Base-by-base conservation (phyloP, 2,797 vertebrate genomes). In the Paguma larvata region DNA sequence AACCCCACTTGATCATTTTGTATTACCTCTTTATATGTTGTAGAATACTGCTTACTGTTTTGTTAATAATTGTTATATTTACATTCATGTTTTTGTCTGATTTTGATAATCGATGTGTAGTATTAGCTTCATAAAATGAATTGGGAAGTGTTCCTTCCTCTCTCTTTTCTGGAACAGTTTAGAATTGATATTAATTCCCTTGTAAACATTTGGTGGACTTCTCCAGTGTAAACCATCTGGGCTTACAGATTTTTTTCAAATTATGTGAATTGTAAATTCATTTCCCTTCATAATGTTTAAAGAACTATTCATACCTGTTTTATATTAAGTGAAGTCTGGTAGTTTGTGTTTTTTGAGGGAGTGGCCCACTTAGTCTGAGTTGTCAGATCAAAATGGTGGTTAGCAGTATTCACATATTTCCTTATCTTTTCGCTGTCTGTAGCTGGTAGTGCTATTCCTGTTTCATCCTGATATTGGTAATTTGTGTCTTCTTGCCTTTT, bases 281-380 rank as follows among this genome's bases (percentile, higher is more conserved):
- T n/a, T 93, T 86, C 14, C 12, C 38, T 93, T 93, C 62, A 21
- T 67, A 59, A 79, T 30, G 30, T 85, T 85, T 79, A 67, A 86
- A 59, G 30, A 65, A 23, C 34, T 67, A 56, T 92, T 93, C 80
- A 41, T n/a, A 41, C 53, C 46, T 83, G 16, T 75, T 73, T 63
- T 38, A 75, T 63, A 12, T 38, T 51, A 51, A 4, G 34, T 77
- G 44, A 63, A 7, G 85, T 92, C 32, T 75, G 23, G 44, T 32
- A 65, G 25, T 92, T 23, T 90, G 32, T 77, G 41, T 53, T 41
- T 86, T 59, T 68, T 77, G 27, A 68, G 30, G 3, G 75, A 56
- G 21, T 85, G 62, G 12, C 10, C 34, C 46, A 85, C 34, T 78
- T 77, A 38, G 19, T 77, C 56, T 92, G 44, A 53, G 34, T 62